Conservation (phyloP, 2,888 invertebrate genomes). For the Synergus gifuensis region DNA sequence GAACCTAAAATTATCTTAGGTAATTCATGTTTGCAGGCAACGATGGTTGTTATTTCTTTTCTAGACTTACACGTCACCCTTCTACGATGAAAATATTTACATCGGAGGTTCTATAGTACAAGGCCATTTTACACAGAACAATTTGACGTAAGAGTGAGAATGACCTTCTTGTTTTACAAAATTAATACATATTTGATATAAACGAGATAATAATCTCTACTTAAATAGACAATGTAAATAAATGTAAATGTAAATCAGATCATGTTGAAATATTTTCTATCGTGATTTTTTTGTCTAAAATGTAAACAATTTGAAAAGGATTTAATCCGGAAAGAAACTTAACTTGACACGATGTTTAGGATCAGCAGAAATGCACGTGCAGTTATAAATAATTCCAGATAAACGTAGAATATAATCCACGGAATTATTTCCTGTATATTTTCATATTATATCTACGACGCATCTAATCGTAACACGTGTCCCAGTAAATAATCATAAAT, state of each 20-base stretch:
- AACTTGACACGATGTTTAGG: background rate
- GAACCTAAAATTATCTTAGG: slow-evolving; percentile 48
- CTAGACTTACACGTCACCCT: slow-evolving; percentile 15
- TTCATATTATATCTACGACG: background rate
- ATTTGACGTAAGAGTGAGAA: background rate
- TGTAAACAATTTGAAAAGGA: background rate
- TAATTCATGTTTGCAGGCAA: slow-evolving; percentile 44
- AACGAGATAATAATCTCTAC: background rate
- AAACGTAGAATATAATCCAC: background rate
- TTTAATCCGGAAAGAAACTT: background rate
- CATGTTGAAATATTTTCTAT: too few relatives aligned
- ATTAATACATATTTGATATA: background rate
- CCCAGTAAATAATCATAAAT: background rate
- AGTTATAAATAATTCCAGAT: background rate
- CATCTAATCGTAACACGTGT: background rate
- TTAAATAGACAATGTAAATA: too few relatives aligned
- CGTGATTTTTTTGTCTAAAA: background rate
- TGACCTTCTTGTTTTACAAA: background rate
- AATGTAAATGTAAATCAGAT: too few relatives aligned
- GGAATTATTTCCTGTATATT: background rate
- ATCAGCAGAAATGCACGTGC: background rate
- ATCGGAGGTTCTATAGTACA: slow-evolving; percentile 9
- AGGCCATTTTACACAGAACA: background rate
- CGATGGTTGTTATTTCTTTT: slow-evolving; percentile 25
- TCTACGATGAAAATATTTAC: slow-evolving; percentile 45